Evolutionary conservation across 2,888 invertebrate genomes (phyloP).

Genomic region (Drepanosiphum platanoidis): DNA sequence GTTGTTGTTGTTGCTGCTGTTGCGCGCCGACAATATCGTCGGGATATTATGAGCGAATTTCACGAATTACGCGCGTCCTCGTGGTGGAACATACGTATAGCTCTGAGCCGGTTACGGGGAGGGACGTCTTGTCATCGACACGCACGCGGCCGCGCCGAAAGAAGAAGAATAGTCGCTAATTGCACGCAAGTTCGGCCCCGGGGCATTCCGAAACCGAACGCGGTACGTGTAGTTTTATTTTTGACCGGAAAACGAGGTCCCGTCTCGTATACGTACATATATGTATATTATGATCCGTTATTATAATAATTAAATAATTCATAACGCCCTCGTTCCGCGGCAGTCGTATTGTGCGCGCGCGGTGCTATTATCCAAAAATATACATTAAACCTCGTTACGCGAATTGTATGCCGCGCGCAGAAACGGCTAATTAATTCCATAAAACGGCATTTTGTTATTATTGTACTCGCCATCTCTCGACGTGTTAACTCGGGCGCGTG

Average conservation of each 20-base stretch:
- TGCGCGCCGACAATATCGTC: too few relatives aligned
- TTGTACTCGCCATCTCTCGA: neutral
- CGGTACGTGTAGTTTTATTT: conserved; percentile 2
- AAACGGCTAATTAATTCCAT: conserved; percentile 25
- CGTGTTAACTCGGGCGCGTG: neutral
- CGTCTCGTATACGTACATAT: neutral
- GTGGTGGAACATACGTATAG: too few relatives aligned
- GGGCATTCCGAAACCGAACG: neutral
- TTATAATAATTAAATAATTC: conserved; percentile 37
- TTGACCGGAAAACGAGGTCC: neutral
- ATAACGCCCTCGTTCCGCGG: neutral
- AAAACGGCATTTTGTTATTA: neutral
- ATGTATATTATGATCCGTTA: neutral
- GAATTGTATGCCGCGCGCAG: neutral
- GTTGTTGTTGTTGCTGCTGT: too few relatives aligned
- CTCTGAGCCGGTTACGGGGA: too few relatives aligned
- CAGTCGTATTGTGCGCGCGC: neutral
- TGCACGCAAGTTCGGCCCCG: neutral
- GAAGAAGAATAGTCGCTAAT: too few relatives aligned
- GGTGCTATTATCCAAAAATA: conserved; percentile 9
- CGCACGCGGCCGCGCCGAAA: too few relatives aligned
- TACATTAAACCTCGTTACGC: conserved; percentile 21
- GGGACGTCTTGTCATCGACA: too few relatives aligned
- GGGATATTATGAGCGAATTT: neutral
- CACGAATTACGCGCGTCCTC: neutral